Evolutionary conservation across 2,888 invertebrate genomes (phyloP).

Genomic region (Caenorhabditis afra): DNA sequence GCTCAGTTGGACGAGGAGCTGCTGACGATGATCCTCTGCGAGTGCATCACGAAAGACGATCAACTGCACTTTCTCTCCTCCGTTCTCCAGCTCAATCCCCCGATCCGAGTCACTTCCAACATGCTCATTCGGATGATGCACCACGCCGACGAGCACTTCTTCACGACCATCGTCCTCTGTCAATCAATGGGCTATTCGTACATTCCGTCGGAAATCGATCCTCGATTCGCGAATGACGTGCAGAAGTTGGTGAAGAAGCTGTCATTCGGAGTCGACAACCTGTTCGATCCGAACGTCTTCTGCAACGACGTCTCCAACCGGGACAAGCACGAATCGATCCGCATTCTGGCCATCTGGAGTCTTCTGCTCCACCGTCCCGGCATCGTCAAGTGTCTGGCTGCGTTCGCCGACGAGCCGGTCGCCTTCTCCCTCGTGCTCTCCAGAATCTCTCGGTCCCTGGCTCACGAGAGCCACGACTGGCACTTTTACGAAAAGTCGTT

Average conservation of each 20-base stretch:
- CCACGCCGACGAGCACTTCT: constrained; percentile 72
- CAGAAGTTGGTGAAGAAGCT: constrained; percentile 71
- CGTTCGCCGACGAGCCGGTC: constrained; percentile 75
- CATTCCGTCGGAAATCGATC: constrained; percentile 68
- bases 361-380: constrained; percentile 72
- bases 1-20: constrained; percentile 66
- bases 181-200: constrained; percentile 75
- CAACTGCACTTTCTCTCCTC: constrained; percentile 68
- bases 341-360: constrained; percentile 73
- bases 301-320: constrained; percentile 60
- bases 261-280: constrained; percentile 71
- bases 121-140: constrained; percentile 73
- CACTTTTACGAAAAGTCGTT: constrained; percentile 77
- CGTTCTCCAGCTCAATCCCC: constrained; percentile 59
- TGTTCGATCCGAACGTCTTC: constrained; percentile 72
- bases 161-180: constrained; percentile 75
- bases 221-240: constrained; percentile 69
- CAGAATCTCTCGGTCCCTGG: constrained; percentile 70
- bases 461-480: constrained; percentile 75
- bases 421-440: constrained; percentile 73
- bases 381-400: constrained; percentile 74
- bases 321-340: constrained; percentile 68
- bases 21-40: constrained; percentile 62
- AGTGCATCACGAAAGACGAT: constrained; percentile 64
- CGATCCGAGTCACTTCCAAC: constrained; percentile 64